Evolutionary conservation across 2,797 vertebrate genomes (phyloP).

Genomic region (Pangasius krempfi): DNA sequence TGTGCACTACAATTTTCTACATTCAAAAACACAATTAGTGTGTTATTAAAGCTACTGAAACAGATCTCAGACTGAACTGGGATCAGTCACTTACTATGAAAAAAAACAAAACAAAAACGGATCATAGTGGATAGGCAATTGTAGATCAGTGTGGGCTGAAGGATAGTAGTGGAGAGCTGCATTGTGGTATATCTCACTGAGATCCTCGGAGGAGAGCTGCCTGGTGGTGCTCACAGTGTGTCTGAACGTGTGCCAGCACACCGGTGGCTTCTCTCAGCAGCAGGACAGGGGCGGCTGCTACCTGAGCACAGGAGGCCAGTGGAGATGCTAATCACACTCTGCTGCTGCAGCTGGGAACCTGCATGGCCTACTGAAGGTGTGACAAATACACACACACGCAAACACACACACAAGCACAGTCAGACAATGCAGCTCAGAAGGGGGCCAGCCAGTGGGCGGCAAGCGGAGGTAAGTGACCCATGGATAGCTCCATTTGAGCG

Average conservation of each 20-base stretch:
- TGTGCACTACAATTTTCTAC: neutral
- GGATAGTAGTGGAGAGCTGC: neutral
- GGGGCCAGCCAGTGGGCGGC: slow-evolving; percentile 70
- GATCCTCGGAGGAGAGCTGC: slow-evolving; percentile 8
- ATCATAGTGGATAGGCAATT: neutral
- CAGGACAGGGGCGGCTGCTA: slow-evolving; percentile 35
- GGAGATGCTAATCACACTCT: slow-evolving; percentile 55
- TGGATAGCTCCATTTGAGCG: slow-evolving; percentile 65
- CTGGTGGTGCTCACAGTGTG: slow-evolving; percentile 19
- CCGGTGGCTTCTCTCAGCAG: slow-evolving; percentile 30
- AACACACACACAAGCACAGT: slow-evolving; percentile 23
- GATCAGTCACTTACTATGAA: neutral
- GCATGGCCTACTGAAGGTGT: slow-evolving; percentile 53
- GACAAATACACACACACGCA: slow-evolving; percentile 49
- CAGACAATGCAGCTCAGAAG: slow-evolving; percentile 65
- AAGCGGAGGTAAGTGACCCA: slow-evolving; percentile 76
- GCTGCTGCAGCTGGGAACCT: slow-evolving; percentile 55
- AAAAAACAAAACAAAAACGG: neutral
- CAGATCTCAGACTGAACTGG: neutral
- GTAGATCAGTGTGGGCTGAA: slow-evolving; percentile 8
- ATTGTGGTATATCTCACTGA: neutral
- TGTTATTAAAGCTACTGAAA: slow-evolving; percentile 15
- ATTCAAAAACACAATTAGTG: slow-evolving; percentile 8
- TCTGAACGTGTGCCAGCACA: slow-evolving; percentile 31
- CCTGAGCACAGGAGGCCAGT: slow-evolving; percentile 40